Conservation (phyloP, 2,888 invertebrate genomes). For the Mactromeris polynyma region DNA sequence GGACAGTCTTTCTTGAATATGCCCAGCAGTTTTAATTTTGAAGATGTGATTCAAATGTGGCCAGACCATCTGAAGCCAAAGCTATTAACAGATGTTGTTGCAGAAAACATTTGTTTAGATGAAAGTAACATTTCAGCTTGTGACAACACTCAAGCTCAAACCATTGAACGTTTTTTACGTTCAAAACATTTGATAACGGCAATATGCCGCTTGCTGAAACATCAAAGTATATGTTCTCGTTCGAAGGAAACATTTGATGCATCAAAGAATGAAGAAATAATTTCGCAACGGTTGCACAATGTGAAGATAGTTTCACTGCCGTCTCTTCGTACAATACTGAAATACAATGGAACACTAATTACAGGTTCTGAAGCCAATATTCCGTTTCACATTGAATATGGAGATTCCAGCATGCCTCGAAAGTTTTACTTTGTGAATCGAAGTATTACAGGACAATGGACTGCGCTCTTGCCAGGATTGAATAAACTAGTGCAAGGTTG, state of each 20-base stretch:
- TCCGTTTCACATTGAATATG: neutral
- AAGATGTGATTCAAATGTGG: conserved; percentile 1
- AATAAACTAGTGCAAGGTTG: neutral
- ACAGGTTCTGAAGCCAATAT: conserved; percentile 19
- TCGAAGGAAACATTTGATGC: neutral
- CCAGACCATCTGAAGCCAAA: conserved; percentile 9
- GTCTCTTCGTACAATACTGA: conserved; percentile 15
- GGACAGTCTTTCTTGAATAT: neutral
- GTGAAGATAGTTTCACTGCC: neutral
- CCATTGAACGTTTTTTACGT: conserved; percentile 21
- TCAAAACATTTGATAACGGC: conserved; percentile 1
- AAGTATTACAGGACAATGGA: neutral
- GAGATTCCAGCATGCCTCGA: neutral
- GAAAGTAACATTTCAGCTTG: neutral
- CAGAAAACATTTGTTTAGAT: conserved; percentile 8
- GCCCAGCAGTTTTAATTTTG: neutral
- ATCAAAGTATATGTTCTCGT: neutral
- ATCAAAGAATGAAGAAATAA: neutral
- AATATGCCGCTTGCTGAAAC: conserved; percentile 25
- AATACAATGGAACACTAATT: neutral
- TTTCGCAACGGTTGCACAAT: neutral
- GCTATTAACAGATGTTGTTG: conserved; percentile 9
- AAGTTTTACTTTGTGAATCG: conserved; percentile 21
- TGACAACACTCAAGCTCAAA: neutral
- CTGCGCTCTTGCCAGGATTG: neutral